Evolutionary conservation across 2,113 vertebrate genomes (phyloP), one percentile per base, ranked within the genome.

Genomic region (Marcusenius ussheri): DNA sequence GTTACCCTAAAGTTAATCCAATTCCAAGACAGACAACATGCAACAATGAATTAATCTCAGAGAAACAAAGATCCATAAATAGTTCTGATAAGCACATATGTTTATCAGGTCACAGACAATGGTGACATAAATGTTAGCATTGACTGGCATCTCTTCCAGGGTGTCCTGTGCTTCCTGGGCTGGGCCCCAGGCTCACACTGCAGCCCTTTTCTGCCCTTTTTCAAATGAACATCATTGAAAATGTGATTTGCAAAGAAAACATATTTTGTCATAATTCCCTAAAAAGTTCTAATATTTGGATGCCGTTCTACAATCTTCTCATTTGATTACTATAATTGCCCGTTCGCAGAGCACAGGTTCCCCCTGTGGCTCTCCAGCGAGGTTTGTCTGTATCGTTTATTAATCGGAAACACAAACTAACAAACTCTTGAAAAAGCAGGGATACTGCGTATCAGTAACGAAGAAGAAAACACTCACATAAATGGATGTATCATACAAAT

Each of bases 401-500:
- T 51, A 80, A 80, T 80, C 42, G 49, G 27, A 53, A 53, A 53
- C 13, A 53, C 10, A 35, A 87, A 56, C 53, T 87, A 56, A 56
- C 35, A 13, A 27, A 13, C 49, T 27, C n/a, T 42, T 87, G 50
- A 87, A 53, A 31, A 87, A 88, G 21, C 2, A 19, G 35, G 19
- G 56, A 21, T 66, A 24, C 42, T 24, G 15, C 3, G n/a, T 45
- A 45, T 58, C 51, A 88, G 56, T 39, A 88, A 39, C 27, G n/a
- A 83, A 51, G 42, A 45, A 31, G 58, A 53, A 83, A 51, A 77
- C 3, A 39, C 31, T 35, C 35, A 13, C 21, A 42, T 35, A 89
- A 45, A 51, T 58, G 74, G 74, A 89, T 89, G 24, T 89, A 90
- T 90, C 91, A 77, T 88, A 87, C 27, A 56, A 89, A 89, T 80